Evolutionary conservation across 2,113 vertebrate genomes (phyloP), one percentile per base, ranked within the genome.

Genomic region (Conger conger): DNA sequence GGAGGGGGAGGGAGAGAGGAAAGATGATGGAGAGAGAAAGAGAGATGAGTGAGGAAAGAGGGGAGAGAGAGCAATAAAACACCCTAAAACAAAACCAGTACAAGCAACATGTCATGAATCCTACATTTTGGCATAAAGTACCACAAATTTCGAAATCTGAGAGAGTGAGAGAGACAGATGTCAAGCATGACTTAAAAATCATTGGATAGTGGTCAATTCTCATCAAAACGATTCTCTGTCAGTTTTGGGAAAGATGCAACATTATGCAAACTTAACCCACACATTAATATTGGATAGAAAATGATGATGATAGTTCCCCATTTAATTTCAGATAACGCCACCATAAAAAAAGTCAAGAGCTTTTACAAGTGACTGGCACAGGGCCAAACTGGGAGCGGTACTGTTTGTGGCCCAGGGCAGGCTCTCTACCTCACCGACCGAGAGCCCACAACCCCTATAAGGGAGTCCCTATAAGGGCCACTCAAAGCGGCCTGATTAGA

Each of bases 401-500:
- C 68, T 33, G 9, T 2, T 73, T 4, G 68, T 13, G 9, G 68
- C 68, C n/a, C 2, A 73, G 68, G 68, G n/a, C 27, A 33, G 68
- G 27, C n/a, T 33, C 68, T 73, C n/a, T 4, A 33, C 5, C 20
- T 73, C 23, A 5, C 63, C 63, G n/a, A 20, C 40, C 40, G 78
- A 73, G 42, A 37, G 73, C 7, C 37, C 15, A 36, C 11, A 57
- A 18, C 17, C 79, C 27, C n/a, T n/a, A n/a, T n/a, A n/a, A 18
- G 17, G 13, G 30, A 53, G 11, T 60, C 36, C 23, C 79, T 27
- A 35, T 42, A 36, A 36, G 38, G 82, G 54, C 68, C 82, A 38
- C 60, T 85, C 79, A 54, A 80, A 82, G 86, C 88, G 88, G 91
- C 84, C 87, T 87, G 93, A 93, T 93, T 92, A 93, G 36, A 85